Evolutionary conservation across 2,797 vertebrate species (phyloP), one percentile per base, ranked within the genome.

Genomic region (Sciaenops ocellatus): DNA sequence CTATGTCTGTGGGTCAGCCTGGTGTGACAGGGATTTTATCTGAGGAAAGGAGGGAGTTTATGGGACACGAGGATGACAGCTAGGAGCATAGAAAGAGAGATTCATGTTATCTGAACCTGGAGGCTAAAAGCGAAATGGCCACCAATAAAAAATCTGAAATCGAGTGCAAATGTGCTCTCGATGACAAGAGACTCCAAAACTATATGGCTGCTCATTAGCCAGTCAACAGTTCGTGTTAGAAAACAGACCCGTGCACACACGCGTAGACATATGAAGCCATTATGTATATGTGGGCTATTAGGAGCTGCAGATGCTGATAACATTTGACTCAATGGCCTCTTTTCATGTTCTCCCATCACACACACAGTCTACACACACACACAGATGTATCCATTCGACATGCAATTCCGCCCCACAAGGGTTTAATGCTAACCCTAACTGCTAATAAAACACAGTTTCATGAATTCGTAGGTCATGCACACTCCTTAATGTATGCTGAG

Each of bases 301-400:
- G 5, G 13, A 60, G 57, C 76, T 69, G 70, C 30, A 11, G 54
- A 62, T 41, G 52, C 63, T 52, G 63, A 77, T 68, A 73, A 82
- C 52, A 59, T 78, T 64, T 64, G 42, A 73, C 30, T 82, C 69
- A 63, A 17, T 81, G 47, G 46, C 12, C 64, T 63, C 42, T 73
- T 52, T 51, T 73, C 57, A 61, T 13, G 9, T 20, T 41, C 9
- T 41, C 28, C 17, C 48, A 48, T 28, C 22, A 30, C 55, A 57
- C 5, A 66, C 41, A 50, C 52, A 16, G 17, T 16, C 24, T 10
- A 56, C 67, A 9, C 7, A 13, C 55, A 42, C 41, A 42, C 41
- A 42, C 3, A 10, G 12, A 44, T 44, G 42, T 44, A 44, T 44
- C 13, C 13, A 15, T 44, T 44, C 11, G 42, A 44, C 42, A 44